Evolutionary conservation across 2,888 invertebrate genomes (phyloP).

Genomic region (Brenthis daphne): DNA sequence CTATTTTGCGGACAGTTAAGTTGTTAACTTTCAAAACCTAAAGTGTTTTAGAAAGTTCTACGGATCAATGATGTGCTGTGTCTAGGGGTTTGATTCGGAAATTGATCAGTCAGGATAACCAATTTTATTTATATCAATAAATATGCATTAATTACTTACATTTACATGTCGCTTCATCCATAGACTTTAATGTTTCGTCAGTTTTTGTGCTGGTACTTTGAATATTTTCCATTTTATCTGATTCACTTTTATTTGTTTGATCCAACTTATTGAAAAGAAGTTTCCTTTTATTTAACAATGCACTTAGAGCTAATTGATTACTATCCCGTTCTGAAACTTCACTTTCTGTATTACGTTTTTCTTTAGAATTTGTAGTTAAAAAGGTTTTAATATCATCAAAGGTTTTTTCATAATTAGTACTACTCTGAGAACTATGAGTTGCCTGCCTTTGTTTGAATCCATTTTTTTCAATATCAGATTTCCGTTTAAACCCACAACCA

Average conservation of each 20-base stretch:
- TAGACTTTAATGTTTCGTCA: not conserved
- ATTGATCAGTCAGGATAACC: too few relatives aligned
- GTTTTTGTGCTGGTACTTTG: not conserved
- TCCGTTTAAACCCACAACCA: conserved; percentile 47
- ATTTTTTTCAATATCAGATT: not conserved
- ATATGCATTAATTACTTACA: too few relatives aligned
- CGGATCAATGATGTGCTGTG: too few relatives aligned
- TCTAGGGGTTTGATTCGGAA: too few relatives aligned
- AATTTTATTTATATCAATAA: too few relatives aligned
- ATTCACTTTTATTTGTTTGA: not conserved
- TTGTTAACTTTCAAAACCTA: too few relatives aligned
- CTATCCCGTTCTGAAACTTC: not conserved
- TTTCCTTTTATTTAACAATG: conserved; percentile 6
- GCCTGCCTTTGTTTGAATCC: not conserved
- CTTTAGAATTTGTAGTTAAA: conserved; percentile 40
- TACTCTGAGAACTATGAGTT: conserved; percentile 12
- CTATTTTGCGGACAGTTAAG: too few relatives aligned
- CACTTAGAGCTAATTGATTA: not conserved
- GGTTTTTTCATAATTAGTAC: conserved; percentile 31
- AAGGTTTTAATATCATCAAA: conserved; percentile 42
- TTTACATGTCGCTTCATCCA: too few relatives aligned
- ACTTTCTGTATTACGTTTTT: not conserved
- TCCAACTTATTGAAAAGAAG: not conserved
- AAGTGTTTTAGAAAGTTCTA: too few relatives aligned
- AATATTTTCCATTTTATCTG: not conserved